These are phyloP conservation scores for Melanostoma scalare DNA, from an alignment of 2,888 invertebrate genomes.

Conservation along the genomic window DNA sequence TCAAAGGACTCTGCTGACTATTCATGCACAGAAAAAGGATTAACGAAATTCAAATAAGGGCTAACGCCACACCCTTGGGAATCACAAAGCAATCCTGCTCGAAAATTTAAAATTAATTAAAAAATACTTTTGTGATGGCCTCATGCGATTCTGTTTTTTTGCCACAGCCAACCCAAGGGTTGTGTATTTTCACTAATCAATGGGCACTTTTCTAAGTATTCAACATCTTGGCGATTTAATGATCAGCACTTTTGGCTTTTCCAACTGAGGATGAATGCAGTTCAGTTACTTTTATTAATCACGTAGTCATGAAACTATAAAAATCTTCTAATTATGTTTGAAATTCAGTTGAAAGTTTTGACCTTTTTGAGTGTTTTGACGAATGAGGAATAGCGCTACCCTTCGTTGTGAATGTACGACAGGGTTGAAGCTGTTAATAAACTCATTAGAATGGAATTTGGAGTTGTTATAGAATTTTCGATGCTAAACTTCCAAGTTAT, in stretches of 20 bases:
- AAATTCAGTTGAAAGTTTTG: conserved; percentile 35
- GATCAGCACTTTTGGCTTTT: neutral
- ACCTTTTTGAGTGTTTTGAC: conserved; percentile 4
- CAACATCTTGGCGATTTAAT: conserved; percentile 20
- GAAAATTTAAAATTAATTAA: conserved; percentile 56
- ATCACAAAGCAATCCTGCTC: conserved; percentile 4
- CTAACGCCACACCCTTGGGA: conserved; percentile 22
- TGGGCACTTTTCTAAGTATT: conserved; percentile 37
- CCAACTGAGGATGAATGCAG: conserved; percentile 23
- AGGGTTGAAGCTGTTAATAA: conserved; percentile 45
- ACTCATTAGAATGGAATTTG: conserved; percentile 56
- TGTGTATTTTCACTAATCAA: conserved; percentile 37
- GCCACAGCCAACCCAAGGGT: neutral
- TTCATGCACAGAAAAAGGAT: conserved; percentile 40
- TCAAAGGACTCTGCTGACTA: conserved; percentile 17
- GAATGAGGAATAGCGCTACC: neutral
- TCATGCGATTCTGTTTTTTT: conserved; percentile 48
- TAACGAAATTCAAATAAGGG: conserved; percentile 65
- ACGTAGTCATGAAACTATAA: conserved; percentile 60
- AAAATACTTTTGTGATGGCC: conserved; percentile 67
- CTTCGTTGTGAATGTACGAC: conserved; percentile 19
- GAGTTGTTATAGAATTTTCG: conserved; percentile 33
- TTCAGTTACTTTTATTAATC: conserved; percentile 60
- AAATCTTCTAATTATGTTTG: conserved; percentile 45
- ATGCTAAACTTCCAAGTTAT: no score